Evolutionary conservation across 2,113 vertebrate genomes (phyloP).

Genomic region (Romanogobio albipinnatus): DNA sequence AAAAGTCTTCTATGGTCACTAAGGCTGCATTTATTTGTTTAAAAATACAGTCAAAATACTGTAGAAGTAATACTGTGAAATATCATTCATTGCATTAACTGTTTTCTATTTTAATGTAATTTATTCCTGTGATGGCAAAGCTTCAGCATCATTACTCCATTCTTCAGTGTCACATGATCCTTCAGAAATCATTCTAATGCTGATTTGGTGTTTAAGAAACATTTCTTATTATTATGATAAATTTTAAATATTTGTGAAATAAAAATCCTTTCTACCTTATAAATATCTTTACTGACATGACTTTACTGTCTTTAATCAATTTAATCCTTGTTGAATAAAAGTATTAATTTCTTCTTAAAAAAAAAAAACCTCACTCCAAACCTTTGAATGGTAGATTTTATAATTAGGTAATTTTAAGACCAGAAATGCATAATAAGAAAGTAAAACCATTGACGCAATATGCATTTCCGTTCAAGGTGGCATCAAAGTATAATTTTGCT

Average conservation of each 20-base stretch:
- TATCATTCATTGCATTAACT: background rate
- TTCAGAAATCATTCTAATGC: background rate
- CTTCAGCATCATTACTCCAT: background rate
- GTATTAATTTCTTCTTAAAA: too few relatives aligned
- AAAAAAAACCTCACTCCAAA: background rate
- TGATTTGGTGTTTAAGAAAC: background rate
- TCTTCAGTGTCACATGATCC: background rate
- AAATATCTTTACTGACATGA: too few relatives aligned
- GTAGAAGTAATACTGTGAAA: background rate
- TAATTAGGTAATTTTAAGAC: background rate
- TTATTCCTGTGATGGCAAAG: background rate
- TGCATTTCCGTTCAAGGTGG: background rate
- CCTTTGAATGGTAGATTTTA: background rate
- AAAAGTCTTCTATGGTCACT: background rate
- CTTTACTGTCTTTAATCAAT: background rate
- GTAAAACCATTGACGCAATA: too few relatives aligned
- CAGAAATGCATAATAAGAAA: background rate
- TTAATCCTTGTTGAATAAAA: too few relatives aligned
- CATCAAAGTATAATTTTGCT: slow-evolving; percentile 30
- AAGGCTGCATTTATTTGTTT: background rate
- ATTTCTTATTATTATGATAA: background rate
- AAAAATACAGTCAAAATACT: background rate
- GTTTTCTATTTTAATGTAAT: background rate
- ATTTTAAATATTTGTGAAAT: too few relatives aligned
- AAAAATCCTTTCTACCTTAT: too few relatives aligned